Evolutionary conservation across 92 coral and sea anemone genomes (phyloP).

Genomic region (Epizoanthus scotinus): DNA sequence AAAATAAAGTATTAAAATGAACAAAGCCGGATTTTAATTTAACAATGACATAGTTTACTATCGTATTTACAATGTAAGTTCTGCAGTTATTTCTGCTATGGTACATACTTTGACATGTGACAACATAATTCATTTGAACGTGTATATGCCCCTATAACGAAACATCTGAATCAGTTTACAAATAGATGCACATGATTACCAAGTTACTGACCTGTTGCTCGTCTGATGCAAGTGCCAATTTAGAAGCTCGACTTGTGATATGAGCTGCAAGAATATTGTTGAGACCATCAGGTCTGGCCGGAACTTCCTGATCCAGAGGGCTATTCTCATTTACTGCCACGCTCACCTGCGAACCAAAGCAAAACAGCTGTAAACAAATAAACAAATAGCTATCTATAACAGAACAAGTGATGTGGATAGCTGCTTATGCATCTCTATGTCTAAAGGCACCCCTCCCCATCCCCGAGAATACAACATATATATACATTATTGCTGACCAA

Average conservation of each 20-base stretch:
- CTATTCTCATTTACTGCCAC: conserved; percentile 86
- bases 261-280: conserved; percentile 82
- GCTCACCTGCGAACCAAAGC: conserved; percentile 58
- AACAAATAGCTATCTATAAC: not conserved
- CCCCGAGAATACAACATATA: not conserved
- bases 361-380: not conserved
- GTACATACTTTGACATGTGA: not conserved
- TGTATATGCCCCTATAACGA: too few relatives aligned
- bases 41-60: not conserved
- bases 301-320: conserved; percentile 76
- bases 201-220: conserved; percentile 71
- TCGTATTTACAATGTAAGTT: too few relatives aligned
- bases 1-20: not conserved
- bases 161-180: not conserved
- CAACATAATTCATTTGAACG: not conserved
- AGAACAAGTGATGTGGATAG: not conserved
- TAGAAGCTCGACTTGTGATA: conserved; percentile 70
- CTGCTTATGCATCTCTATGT: not conserved
- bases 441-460: conserved; percentile 25
- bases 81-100: not conserved
- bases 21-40: not conserved
- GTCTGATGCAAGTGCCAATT: conserved; percentile 63
- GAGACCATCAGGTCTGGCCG: conserved; percentile 86
- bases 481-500: conserved; percentile 8
- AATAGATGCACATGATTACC: not conserved